These are phyloP conservation scores for Thysanoteuthis rhombus DNA, from an alignment of 2,888 invertebrate species.

Conservation along the genomic window DNA sequence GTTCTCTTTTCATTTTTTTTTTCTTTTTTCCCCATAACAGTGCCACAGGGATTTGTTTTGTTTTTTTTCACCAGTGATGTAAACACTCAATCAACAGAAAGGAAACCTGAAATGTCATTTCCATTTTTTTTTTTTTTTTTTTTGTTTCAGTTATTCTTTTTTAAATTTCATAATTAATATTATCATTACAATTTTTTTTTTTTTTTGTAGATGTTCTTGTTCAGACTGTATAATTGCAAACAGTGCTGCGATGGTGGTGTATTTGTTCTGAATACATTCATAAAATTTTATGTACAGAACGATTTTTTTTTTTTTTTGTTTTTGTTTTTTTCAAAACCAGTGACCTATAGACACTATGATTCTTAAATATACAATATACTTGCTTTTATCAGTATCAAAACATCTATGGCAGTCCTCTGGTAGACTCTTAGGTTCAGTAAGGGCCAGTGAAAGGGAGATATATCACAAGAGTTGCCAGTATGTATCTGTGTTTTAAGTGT, in stretches of 20 bases:
- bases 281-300: not conserved
- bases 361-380: not conserved
- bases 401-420: not conserved
- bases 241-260: not conserved
- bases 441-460: not conserved
- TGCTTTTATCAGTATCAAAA: not conserved
- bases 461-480: not conserved
- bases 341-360: not conserved
- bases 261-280: not conserved
- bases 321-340: not conserved
- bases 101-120: not conserved
- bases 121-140: not conserved
- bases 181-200: not conserved
- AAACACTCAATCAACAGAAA: not conserved
- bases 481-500: not conserved
- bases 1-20: not conserved
- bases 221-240: not conserved
- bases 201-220: not conserved
- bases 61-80: not conserved
- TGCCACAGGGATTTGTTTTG: not conserved
- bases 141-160: too few relatives aligned
- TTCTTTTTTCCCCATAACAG: too few relatives aligned
- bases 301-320: too few relatives aligned
- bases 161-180: not conserved
- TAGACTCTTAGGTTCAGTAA: not conserved